Evolutionary conservation across 1,140 invertebrate species (phyloP).

Genomic region (Cataglyphis hispanica): DNA sequence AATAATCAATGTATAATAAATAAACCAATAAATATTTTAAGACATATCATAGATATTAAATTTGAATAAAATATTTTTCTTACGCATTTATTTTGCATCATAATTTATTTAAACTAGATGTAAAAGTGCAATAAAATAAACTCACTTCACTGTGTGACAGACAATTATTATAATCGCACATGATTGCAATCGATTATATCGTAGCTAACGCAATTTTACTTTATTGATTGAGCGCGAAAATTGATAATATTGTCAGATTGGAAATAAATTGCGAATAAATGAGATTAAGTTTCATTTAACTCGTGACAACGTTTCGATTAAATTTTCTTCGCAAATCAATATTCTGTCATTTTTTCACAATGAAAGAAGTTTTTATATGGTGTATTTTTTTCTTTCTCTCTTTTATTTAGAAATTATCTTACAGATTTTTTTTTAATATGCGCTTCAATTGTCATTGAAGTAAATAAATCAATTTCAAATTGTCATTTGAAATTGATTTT

Average conservation of each 20-base stretch:
- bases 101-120: neutral
- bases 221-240: conserved; percentile 10
- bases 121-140: neutral
- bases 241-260: conserved; percentile 28
- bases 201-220: neutral
- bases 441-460: too few relatives aligned
- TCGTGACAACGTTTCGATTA: neutral
- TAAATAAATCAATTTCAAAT: too few relatives aligned
- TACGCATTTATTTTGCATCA: neutral
- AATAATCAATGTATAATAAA: too few relatives aligned
- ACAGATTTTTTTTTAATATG: neutral
- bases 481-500: neutral
- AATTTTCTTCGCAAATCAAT: neutral
- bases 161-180: neutral
- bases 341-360: neutral
- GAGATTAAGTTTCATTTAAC: conserved; percentile 12
- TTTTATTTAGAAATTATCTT: neutral
- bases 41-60: neutral
- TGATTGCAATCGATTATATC: conserved; percentile 23
- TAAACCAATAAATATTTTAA: neutral
- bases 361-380: neutral
- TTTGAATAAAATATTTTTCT: neutral
- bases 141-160: neutral
- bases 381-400: neutral
- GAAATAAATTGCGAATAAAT: conserved; percentile 30